Evolutionary conservation across 2,797 vertebrate species (phyloP).

Genomic region (Gymnoscopelus braueri): DNA sequence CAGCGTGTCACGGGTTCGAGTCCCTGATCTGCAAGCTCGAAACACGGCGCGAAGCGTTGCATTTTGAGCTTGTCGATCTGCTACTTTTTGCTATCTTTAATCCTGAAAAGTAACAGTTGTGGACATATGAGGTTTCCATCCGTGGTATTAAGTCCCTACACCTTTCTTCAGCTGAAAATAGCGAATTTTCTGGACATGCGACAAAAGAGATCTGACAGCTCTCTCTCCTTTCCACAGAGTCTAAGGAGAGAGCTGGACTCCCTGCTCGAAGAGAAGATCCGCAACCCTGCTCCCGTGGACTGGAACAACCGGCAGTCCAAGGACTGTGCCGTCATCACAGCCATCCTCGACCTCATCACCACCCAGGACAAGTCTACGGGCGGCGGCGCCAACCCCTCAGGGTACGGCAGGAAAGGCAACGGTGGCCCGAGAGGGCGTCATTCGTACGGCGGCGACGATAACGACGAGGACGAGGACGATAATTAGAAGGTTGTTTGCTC

Average conservation of each 20-base stretch:
- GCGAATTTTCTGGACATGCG: neutral
- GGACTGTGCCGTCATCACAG: constrained; percentile 94
- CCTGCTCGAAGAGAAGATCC: constrained; percentile 93
- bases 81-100: too few relatives aligned
- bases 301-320: constrained; percentile 88
- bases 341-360: constrained; percentile 96
- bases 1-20: too few relatives aligned
- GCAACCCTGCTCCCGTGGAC: constrained; percentile 90
- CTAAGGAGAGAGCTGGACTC: constrained; percentile 90
- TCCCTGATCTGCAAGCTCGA: too few relatives aligned
- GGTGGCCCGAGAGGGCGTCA: constrained; percentile 50
- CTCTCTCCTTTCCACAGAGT: constrained; percentile 75
- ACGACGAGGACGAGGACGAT: constrained; percentile 57
- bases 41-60: too few relatives aligned
- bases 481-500: neutral
- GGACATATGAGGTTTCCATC: too few relatives aligned
- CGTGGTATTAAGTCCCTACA: too few relatives aligned
- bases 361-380: constrained; percentile 89
- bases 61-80: too few relatives aligned
- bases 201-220: too few relatives aligned
- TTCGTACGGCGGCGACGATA: constrained; percentile 51
- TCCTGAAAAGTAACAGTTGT: too few relatives aligned
- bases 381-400: constrained; percentile 66
- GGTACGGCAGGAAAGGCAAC: constrained; percentile 52
- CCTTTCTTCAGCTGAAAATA: too few relatives aligned